Conservation (phyloP, 2,113 vertebrate genomes). For the Eulemur macaco region DNA sequence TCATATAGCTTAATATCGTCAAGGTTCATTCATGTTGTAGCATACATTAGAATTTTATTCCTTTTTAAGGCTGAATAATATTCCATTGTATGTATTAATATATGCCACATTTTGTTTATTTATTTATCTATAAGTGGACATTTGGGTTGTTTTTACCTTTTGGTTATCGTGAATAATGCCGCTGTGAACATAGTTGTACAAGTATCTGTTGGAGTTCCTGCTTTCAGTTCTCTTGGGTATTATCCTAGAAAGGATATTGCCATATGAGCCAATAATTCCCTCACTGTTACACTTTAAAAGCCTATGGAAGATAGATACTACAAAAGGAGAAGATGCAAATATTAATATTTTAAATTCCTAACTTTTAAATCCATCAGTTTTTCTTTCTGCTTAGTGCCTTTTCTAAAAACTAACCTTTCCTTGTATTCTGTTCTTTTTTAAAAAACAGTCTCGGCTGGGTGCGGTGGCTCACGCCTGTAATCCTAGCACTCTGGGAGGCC, state of each 20-base stretch:
- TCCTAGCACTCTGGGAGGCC: no score
- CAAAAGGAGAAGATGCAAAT: background rate
- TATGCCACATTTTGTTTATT: background rate
- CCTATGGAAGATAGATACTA: background rate
- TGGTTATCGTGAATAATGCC: background rate
- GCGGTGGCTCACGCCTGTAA: no score
- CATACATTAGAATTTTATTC: background rate
- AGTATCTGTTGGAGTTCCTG: background rate
- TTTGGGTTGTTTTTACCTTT: background rate
- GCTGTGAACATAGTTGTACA: background rate
- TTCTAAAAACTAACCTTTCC: background rate
- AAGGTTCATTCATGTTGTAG: background rate
- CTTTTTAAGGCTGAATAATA: background rate
- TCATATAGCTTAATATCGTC: background rate
- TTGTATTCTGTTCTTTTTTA: background rate
- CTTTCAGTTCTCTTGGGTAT: background rate
- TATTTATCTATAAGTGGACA: background rate
- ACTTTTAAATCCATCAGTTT: constrained; percentile 30
- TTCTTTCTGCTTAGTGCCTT: background rate
- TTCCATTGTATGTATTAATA: background rate
- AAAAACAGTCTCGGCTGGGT: background rate
- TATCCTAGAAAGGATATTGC: background rate
- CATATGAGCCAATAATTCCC: no score
- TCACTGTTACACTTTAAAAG: constrained; percentile 13
- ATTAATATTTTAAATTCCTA: constrained; percentile 14